Percentiles rank a stretch among this genome's conserved stretches.
phyloP scores from a whole-genome alignment of 1,140 invertebrate genomes.

The Eupeodes corollae region DNA sequence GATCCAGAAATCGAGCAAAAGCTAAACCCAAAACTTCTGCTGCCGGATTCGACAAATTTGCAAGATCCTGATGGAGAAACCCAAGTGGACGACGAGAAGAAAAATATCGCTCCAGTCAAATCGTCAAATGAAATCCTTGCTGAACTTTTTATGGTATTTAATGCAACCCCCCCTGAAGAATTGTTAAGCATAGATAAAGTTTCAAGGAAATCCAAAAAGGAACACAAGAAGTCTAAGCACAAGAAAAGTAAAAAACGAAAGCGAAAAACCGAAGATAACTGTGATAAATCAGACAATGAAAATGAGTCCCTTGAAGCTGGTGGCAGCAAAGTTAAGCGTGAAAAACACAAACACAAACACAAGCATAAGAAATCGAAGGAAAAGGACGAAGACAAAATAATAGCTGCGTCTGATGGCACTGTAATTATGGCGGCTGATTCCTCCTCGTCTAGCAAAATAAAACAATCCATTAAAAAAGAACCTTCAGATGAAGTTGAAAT shows the following conservation, averaged over 20 bases:
- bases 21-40: too few species aligned
- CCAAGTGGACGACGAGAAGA: conserved; percentile 19
- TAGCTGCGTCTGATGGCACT: neutral
- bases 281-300: conserved; percentile 41
- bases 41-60: too few species aligned
- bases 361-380: conserved; percentile 35
- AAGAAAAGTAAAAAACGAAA: conserved; percentile 45
- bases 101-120: conserved; percentile 41
- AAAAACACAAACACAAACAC: conserved; percentile 36
- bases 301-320: conserved; percentile 37
- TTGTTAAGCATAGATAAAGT: conserved; percentile 23
- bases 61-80: too few species aligned
- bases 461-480: conserved; percentile 5
- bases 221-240: conserved; percentile 44
- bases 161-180: conserved; percentile 44
- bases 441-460: neutral
- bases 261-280: conserved; percentile 42
- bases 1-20: conserved; percentile 17
- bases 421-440: neutral
- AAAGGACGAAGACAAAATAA: conserved; percentile 10
- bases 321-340: conserved; percentile 15
- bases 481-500: conserved; percentile 12
- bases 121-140: conserved; percentile 68
- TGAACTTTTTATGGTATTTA: conserved; percentile 57
- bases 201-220: conserved; percentile 37